A percentile compares a stretch with the other conserved stretches of the same genome.
Evolutionary conservation across 1,140 invertebrate species (phyloP).

Genomic region (Lutraria rhynchaena): DNA sequence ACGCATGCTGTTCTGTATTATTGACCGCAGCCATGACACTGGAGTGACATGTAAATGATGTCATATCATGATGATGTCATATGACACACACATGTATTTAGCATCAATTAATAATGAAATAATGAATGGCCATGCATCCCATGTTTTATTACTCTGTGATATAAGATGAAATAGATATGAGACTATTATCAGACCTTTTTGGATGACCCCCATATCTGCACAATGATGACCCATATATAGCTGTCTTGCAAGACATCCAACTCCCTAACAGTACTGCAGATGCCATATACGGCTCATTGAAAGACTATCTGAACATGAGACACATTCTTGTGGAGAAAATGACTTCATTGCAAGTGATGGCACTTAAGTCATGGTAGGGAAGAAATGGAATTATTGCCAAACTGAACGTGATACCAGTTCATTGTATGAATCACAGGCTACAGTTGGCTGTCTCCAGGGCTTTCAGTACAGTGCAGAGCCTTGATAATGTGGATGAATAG

Average conservation of each 20-base stretch:
- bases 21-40: too few relatives aligned
- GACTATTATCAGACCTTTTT: too few relatives aligned
- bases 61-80: too few relatives aligned
- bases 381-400: conserved; percentile 46
- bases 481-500: not conserved
- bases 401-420: conserved; percentile 43
- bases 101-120: too few relatives aligned
- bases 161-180: too few relatives aligned
- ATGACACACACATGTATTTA: too few relatives aligned
- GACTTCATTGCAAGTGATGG: conserved; percentile 53
- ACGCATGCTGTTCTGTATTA: too few relatives aligned
- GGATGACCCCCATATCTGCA: too few relatives aligned
- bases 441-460: conserved; percentile 26
- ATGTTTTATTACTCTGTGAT: too few relatives aligned
- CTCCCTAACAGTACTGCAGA: conserved; percentile 8
- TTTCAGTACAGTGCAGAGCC: not conserved
- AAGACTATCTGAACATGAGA: not conserved
- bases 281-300: not conserved
- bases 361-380: conserved; percentile 38
- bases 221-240: not conserved
- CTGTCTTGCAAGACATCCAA: conserved; percentile 29
- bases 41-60: too few relatives aligned
- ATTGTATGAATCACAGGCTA: conserved; percentile 53
- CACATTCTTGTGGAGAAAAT: not conserved
- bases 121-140: too few relatives aligned